Percentiles rank a stretch among this genome's conserved stretches.
phyloP scores from a whole-genome alignment of 2,888 invertebrate genomes.

The Stegana nigrithorax region DNA sequence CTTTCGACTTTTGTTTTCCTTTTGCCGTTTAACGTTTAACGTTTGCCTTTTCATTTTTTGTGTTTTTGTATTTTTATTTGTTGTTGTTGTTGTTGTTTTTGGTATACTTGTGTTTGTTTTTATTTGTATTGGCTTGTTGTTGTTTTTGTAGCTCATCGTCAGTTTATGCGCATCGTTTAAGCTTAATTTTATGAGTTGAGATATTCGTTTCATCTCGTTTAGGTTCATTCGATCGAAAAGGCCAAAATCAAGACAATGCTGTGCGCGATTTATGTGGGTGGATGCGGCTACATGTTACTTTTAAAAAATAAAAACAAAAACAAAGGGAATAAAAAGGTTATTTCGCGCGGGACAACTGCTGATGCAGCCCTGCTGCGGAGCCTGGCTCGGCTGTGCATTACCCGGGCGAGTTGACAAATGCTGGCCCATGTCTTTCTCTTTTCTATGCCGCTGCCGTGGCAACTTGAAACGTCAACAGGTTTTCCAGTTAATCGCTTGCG shows the following conservation, averaged over 20 bases:
- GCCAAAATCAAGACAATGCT: constrained; percentile 47
- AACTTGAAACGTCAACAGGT: constrained; percentile 21
- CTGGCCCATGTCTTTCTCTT: neutral
- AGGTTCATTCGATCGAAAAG: constrained; percentile 49
- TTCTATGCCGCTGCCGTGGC: neutral
- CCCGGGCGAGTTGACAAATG: constrained; percentile 1
- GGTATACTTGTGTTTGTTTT: constrained; percentile 38
- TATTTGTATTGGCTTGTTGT: too few species aligned
- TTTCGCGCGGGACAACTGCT: constrained; percentile 12
- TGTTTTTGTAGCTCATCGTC: constrained; percentile 22
- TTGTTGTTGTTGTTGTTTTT: constrained; percentile 33
- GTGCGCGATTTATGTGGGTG: constrained; percentile 56
- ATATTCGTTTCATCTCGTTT: neutral
- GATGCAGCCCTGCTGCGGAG: neutral
- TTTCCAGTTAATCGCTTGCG: constrained; percentile 24
- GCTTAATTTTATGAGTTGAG: constrained; percentile 30
- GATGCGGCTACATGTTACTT: constrained; percentile 27
- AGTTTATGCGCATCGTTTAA: constrained; percentile 30
- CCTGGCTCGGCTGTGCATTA: neutral
- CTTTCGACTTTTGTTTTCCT: neutral
- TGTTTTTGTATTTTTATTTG: constrained; percentile 17
- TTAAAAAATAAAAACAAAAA: neutral
- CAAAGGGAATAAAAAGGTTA: neutral
- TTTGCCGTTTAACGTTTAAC: too few species aligned
- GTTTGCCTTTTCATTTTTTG: constrained; percentile 18